Percentiles rank a stretch among this genome's conserved stretches.
phyloP scores from a whole-genome alignment of 1,140 invertebrate genomes.

The Drosophila serrata region DNA sequence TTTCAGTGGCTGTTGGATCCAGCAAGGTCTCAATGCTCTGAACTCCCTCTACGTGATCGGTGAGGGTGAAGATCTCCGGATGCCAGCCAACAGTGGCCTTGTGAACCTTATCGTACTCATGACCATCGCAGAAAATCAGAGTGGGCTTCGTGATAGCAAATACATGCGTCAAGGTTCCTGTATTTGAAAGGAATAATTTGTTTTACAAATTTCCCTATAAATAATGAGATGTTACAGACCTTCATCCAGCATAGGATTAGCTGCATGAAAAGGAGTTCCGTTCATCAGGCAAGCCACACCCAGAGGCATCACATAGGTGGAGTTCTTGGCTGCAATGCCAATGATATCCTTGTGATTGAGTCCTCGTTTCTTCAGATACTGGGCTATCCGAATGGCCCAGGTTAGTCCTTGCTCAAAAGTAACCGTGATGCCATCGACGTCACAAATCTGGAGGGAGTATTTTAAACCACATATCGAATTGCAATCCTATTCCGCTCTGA shows the following conservation, averaged over 20 bases:
- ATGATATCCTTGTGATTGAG: conserved; percentile 70
- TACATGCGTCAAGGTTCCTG: conserved; percentile 64
- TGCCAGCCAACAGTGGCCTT: conserved; percentile 56
- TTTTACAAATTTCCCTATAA: neutral
- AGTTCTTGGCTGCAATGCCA: conserved; percentile 72
- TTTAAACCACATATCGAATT: neutral
- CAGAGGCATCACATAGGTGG: conserved; percentile 66
- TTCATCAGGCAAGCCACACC: conserved; percentile 76
- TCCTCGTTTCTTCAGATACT: conserved; percentile 60
- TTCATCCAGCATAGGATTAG: conserved; percentile 63
- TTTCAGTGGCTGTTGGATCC: conserved; percentile 60
- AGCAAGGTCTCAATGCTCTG: conserved; percentile 65
- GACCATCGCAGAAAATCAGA: conserved; percentile 75
- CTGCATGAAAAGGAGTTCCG: conserved; percentile 66
- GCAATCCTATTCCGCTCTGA: neutral
- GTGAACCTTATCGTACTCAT: conserved; percentile 65
- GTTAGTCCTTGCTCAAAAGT: conserved; percentile 62
- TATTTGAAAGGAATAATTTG: neutral
- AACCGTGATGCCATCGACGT: conserved; percentile 57
- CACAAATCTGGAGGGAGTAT: conserved; percentile 49
- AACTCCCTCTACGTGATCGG: conserved; percentile 56
- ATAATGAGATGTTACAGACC: conserved; percentile 23
- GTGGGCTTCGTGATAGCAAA: conserved; percentile 66
- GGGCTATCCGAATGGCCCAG: conserved; percentile 74
- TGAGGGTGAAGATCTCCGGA: conserved; percentile 68